Evolutionary conservation across 2,113 vertebrate species (phyloP).

Genomic region (Gymnocephalus cernua): DNA sequence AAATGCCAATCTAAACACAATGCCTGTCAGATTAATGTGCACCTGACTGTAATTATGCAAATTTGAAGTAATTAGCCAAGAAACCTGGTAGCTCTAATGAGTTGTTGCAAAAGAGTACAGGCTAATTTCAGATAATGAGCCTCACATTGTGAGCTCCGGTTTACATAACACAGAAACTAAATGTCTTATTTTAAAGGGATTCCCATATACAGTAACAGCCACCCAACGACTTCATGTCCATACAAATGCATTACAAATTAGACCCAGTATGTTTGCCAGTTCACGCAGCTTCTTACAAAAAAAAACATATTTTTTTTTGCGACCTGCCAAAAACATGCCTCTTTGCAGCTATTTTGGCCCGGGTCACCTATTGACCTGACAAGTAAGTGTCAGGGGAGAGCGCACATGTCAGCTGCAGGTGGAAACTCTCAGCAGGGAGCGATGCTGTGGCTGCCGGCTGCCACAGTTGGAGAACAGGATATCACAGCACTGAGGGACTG

Average conservation of each 20-base stretch:
- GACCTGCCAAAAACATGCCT: conserved; percentile 82
- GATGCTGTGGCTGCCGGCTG: conserved; percentile 4
- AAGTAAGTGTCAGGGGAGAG: conserved; percentile 66
- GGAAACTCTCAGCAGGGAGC: conserved; percentile 57
- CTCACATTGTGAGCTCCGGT: conserved; percentile 24
- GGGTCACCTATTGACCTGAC: conserved; percentile 75
- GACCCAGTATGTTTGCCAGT: neutral
- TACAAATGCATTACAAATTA: conserved; percentile 22
- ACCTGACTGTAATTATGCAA: conserved; percentile 69
- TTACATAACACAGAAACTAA: conserved; percentile 27
- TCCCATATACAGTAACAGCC: conserved; percentile 5
- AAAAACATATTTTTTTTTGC: conserved; percentile 5
- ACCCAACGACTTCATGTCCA: conserved; percentile 6
- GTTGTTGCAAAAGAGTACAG: conserved; percentile 38
- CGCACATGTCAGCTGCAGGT: conserved; percentile 79
- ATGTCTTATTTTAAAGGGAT: conserved; percentile 8
- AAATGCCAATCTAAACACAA: conserved; percentile 50
- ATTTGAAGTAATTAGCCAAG: conserved; percentile 58
- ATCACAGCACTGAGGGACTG: conserved; percentile 59
- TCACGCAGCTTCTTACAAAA: neutral
- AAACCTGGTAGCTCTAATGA: conserved; percentile 59
- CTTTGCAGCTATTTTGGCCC: conserved; percentile 66
- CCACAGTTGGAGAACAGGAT: conserved; percentile 50
- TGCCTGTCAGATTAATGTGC: conserved; percentile 46
- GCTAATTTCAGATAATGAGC: conserved; percentile 56